Base-by-base conservation (phyloP, 2,113 vertebrate species). In the Centrocercus urophasianus region DNA sequence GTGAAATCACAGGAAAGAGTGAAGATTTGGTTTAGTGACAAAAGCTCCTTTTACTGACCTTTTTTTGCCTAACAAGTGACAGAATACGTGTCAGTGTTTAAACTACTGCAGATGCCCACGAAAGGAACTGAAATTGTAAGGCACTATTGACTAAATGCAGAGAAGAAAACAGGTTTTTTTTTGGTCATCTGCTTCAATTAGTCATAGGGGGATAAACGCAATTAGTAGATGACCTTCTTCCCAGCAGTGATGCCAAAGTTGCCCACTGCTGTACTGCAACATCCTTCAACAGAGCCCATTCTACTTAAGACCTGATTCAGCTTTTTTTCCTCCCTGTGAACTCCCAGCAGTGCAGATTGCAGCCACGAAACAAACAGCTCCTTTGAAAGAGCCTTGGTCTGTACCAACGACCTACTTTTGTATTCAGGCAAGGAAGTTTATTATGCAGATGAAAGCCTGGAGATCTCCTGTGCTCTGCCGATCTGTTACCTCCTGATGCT, bases 261-360 rank as follows among this genome's bases (percentile, higher is more conserved):
- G 52, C 17, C 43, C 65, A 7, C 57, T 72, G 38, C n/a, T 47
- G 28, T 24, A 11, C 2, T 4, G 70, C 47, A 70, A 80, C 1
- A 20, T 0, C 83, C 89, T 60, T 64, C 27, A 77, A 59, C 82
- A 74, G 47, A 75, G 74, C 1, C 70, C 18, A 4, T 76, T 91
- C 85, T 87, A 7, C 43, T 21, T 4, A 50, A 77, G 80, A 80
- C n/a, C 77, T 38, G 19, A 66, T 63, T 28, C 61, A 32, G 69
- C 43, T 28, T 18, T 4, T 25, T 1, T 1, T 0, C 2, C 2
- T 0, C 2, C 14, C 5, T 0, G 7, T 25, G 54, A 52, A 61
- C n/a, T 36, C 56, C 90, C 93, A 70, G 77, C 60, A 65, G 90
- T 0, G 48, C 11, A 50, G 10, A 73, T 34, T 89, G 50, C 10